Percentiles rank a stretch among this genome's conserved stretches.
phyloP scores from a whole-genome alignment of 2,113 vertebrate species.

The Caracal caracal region DNA sequence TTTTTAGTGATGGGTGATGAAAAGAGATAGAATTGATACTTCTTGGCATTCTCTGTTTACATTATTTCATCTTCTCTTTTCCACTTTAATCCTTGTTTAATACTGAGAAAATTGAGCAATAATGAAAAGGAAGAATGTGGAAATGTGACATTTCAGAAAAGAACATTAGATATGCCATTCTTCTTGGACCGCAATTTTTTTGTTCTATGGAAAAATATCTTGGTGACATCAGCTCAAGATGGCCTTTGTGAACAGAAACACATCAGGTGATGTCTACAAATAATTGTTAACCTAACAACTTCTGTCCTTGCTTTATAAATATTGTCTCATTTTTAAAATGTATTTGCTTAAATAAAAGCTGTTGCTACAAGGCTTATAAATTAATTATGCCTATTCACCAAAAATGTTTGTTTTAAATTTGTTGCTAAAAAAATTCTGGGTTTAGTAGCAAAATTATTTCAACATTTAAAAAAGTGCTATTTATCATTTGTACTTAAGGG shows the following conservation, averaged over 20 bases:
- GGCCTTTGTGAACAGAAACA: background rate
- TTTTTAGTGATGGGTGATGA: background rate
- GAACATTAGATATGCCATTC: background rate
- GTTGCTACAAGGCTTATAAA: constrained; percentile 25
- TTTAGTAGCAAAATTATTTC: constrained; percentile 30
- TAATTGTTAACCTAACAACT: constrained; percentile 45
- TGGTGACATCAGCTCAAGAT: background rate
- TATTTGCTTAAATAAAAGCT: constrained; percentile 69
- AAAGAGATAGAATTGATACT: background rate
- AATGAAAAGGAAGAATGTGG: background rate
- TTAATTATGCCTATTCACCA: constrained; percentile 70
- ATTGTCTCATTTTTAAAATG: constrained; percentile 59
- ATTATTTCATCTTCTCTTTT: background rate
- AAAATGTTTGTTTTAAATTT: constrained; percentile 47
- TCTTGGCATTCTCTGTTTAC: background rate
- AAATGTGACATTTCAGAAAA: constrained; percentile 46
- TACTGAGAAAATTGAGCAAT: background rate
- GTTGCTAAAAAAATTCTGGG: constrained; percentile 60
- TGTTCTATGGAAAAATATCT: constrained; percentile 58
- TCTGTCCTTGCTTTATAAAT: constrained; percentile 65
- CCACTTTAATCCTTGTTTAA: background rate
- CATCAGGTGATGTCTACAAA: background rate
- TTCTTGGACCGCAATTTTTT: background rate
- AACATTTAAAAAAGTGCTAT: background rate
- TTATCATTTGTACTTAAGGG: background rate